Base-by-base conservation (phyloP, 2,797 vertebrate genomes). In the Phataginus tetradactyla region DNA sequence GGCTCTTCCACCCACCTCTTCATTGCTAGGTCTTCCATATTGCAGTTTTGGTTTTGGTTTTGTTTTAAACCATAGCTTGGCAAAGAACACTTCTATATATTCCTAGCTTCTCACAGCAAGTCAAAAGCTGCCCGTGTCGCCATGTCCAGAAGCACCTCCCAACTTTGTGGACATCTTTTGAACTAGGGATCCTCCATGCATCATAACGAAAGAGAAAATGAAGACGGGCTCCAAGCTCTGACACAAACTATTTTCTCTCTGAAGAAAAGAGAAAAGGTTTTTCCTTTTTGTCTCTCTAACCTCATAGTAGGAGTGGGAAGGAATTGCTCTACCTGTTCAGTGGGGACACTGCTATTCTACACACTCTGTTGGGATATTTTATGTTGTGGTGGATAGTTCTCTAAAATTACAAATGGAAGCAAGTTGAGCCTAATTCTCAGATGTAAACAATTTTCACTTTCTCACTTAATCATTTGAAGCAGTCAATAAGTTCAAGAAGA, bases 371-470 rank as follows among this genome's bases (percentile, higher is more conserved):
- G 25, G 27, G 18, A 42, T 72, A 55, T 69, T 83, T 88, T 69
- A 25, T 37, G 32, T 71, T 75, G 18, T 3, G 85, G 25, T 51
- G 37, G 15, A 9, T 79, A 68, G 39, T 91, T 77, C 64, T 72
- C 29, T 89, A 85, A 55, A 55, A 75, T 80, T 69, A 91, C 18
- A 94, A 92, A 61, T 29, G 75, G 78, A 87, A 83, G 25, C 13
- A 94, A 59, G 4, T 68, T 13, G 4, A 86, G 64, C 9, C n/a
- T 80, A 66, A 42, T 74, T 86, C 29, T 77, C 18, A 81, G 18
- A 45, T 89, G 17, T 53, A 51, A 83, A 68, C 53, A 68, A 23
- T 49, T 55, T 55, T 59, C 5, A 29, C 1, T 20, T 94, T 7
- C 15, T 74, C 23, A 20, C 20, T 29, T 83, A 49, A 69, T 92